phyloP scores from a whole-genome alignment of 2,113 vertebrate genomes.

The Dunckerocampus dactyliophorus region DNA sequence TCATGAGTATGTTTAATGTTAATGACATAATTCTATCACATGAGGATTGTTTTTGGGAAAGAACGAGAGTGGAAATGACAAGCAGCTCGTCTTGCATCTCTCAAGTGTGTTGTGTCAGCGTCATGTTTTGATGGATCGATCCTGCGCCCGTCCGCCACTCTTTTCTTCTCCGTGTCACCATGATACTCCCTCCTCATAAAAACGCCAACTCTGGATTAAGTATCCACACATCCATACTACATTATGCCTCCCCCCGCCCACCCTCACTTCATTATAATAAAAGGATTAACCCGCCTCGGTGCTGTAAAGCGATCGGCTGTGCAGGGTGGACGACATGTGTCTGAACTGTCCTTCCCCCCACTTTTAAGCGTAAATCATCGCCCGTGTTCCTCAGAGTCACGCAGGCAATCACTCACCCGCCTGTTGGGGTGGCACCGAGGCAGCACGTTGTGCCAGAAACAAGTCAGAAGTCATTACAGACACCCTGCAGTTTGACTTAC shows the following conservation, averaged over 20 bases:
- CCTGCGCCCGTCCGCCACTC: constrained; percentile 22
- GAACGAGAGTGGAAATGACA: constrained; percentile 3
- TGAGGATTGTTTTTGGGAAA: too few relatives aligned
- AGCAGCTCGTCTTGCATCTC: not conserved
- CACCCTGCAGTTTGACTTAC: constrained; percentile 40
- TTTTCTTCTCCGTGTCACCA: constrained; percentile 27
- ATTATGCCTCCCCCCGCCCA: constrained; percentile 36
- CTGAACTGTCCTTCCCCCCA: constrained; percentile 49
- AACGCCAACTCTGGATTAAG: constrained; percentile 62
- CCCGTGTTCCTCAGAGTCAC: constrained; percentile 20
- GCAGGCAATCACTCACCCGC: constrained; percentile 44
- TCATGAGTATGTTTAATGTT: not conserved
- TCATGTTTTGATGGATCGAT: constrained; percentile 54
- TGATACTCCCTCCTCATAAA: constrained; percentile 61
- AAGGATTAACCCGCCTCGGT: constrained; percentile 70
- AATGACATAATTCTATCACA: too few relatives aligned
- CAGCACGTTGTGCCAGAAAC: constrained; percentile 28
- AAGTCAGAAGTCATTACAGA: constrained; percentile 49
- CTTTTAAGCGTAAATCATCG: constrained; percentile 40
- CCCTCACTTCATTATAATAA: constrained; percentile 75
- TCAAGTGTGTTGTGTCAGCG: constrained; percentile 48
- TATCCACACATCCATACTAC: constrained; percentile 50
- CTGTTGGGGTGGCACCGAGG: constrained; percentile 16
- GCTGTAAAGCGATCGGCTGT: constrained; percentile 37
- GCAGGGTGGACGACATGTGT: constrained; percentile 20